A percentile compares a stretch with the other conserved stretches of the same genome.
These are phyloP conservation scores for Diogma glabrata DNA, from an alignment of 2,888 invertebrate species.

Conservation along the genomic window DNA sequence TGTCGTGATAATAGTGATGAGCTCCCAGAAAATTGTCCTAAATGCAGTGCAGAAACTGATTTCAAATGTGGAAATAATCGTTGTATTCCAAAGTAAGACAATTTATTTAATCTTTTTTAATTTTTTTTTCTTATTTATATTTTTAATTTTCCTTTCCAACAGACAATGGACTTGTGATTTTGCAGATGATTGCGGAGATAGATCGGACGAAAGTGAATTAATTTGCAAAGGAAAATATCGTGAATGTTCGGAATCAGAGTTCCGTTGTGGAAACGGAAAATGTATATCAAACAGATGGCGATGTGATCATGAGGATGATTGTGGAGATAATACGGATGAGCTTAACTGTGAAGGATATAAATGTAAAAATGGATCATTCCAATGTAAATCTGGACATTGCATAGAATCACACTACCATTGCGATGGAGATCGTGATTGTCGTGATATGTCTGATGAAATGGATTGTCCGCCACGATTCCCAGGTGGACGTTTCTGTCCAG, in stretches of 20 bases:
- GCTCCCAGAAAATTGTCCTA: slow-evolving; percentile 77
- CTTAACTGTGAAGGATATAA: slow-evolving; percentile 68
- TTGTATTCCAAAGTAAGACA: slow-evolving; percentile 58
- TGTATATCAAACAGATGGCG: slow-evolving; percentile 88
- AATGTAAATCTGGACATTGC: slow-evolving; percentile 86
- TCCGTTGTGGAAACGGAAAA: slow-evolving; percentile 75
- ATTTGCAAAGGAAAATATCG: slow-evolving; percentile 75
- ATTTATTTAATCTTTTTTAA: slow-evolving; percentile 22
- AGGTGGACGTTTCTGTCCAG: slow-evolving; percentile 78
- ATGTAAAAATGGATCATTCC: slow-evolving; percentile 85
- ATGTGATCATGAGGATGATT: slow-evolving; percentile 94
- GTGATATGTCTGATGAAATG: slow-evolving; percentile 81
- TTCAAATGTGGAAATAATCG: slow-evolving; percentile 87
- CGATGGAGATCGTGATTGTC: slow-evolving; percentile 80
- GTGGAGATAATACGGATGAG: slow-evolving; percentile 90
- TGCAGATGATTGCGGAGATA: slow-evolving; percentile 93
- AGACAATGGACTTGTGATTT: slow-evolving; percentile 90
- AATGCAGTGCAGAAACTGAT: slow-evolving; percentile 77
- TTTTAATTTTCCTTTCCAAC: too few species aligned
- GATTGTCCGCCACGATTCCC: slow-evolving; percentile 83
- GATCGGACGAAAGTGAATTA: slow-evolving; percentile 74
- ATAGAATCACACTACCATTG: slow-evolving; percentile 80
- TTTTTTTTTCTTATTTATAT: slow-evolving; percentile 19
- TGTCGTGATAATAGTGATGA: slow-evolving; percentile 94
- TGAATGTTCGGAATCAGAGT: slow-evolving; percentile 88